Evolutionary conservation across 1,140 invertebrate genomes (phyloP).

Genomic region (Heliconius hewitsoni): DNA sequence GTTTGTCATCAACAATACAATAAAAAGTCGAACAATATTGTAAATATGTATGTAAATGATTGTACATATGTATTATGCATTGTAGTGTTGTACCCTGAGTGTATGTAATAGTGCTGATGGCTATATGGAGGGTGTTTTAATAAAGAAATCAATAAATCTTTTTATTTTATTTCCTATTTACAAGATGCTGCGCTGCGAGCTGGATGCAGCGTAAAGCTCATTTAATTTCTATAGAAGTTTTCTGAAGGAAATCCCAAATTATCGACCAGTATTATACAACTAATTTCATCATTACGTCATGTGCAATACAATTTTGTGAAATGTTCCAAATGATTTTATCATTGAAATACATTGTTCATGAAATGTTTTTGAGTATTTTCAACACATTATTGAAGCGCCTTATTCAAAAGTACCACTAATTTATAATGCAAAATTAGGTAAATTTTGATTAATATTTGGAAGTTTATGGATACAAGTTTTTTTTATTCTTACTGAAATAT

Average conservation of each 20-base stretch:
- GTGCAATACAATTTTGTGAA: neutral
- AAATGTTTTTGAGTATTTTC: constrained; percentile 10
- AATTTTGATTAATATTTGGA: neutral
- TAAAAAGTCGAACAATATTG: constrained; percentile 47
- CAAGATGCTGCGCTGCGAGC: too few relatives aligned
- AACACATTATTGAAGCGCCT: constrained; percentile 1
- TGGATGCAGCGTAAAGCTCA: too few relatives aligned
- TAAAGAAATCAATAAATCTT: constrained; percentile 69
- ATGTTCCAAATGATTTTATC: neutral
- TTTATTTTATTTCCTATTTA: constrained; percentile 24
- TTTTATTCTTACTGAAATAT: too few relatives aligned
- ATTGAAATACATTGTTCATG: constrained; percentile 1
- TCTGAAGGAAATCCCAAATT: neutral
- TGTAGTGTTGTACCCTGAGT: constrained; percentile 69
- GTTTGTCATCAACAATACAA: neutral
- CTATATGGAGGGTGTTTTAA: constrained; percentile 77
- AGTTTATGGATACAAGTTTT: neutral
- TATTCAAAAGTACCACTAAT: neutral
- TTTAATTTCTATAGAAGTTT: neutral
- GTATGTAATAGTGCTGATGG: constrained; percentile 69
- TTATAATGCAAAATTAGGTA: neutral
- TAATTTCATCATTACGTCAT: neutral
- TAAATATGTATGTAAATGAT: constrained; percentile 67
- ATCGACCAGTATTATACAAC: neutral
- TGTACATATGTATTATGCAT: constrained; percentile 69